Conservation (phyloP, 2,113 vertebrate genomes). For the Salvelinus namaycush region DNA sequence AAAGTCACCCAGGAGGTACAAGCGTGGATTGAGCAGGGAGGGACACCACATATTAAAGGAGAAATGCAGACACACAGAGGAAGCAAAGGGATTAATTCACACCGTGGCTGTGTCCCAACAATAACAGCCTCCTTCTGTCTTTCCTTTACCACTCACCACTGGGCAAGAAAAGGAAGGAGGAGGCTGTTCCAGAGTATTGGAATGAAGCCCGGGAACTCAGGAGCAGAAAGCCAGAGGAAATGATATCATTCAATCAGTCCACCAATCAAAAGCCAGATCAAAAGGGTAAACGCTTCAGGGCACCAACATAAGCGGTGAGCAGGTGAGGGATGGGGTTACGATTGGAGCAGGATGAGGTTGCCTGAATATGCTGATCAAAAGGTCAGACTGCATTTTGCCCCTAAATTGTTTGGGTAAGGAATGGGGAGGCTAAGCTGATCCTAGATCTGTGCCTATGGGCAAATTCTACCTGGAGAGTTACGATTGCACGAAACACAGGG, state of each 20-base stretch:
- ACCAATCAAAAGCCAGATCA: slow-evolving; percentile 25
- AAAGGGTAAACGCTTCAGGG: slow-evolving; percentile 33
- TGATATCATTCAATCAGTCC: slow-evolving; percentile 12
- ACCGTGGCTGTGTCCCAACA: slow-evolving; percentile 44
- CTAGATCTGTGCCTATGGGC: slow-evolving; percentile 48
- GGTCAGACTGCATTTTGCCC: slow-evolving; percentile 21
- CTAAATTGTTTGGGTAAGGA: slow-evolving; percentile 4
- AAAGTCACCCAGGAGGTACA: slow-evolving; percentile 13
- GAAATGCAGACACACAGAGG: slow-evolving; percentile 50
- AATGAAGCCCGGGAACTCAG: slow-evolving; percentile 18
- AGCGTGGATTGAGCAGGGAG: not conserved
- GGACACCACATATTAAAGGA: slow-evolving; percentile 10
- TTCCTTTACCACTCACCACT: slow-evolving; percentile 13
- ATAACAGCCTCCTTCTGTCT: slow-evolving; percentile 35
- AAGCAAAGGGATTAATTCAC: slow-evolving; percentile 41
- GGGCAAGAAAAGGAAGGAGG: not conserved
- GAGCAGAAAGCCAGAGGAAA: slow-evolving; percentile 55
- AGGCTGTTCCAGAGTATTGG: not conserved
- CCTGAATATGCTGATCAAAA: slow-evolving; percentile 46
- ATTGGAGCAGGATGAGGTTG: slow-evolving; percentile 59
- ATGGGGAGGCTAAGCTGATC: not conserved
- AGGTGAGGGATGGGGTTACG: slow-evolving; percentile 39
- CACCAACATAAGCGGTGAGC: slow-evolving; percentile 53
- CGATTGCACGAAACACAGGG: slow-evolving; percentile 72
- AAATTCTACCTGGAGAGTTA: slow-evolving; percentile 63